Conservation (phyloP, 2,797 vertebrate genomes). For the Acrossocheilus fasciatus region DNA sequence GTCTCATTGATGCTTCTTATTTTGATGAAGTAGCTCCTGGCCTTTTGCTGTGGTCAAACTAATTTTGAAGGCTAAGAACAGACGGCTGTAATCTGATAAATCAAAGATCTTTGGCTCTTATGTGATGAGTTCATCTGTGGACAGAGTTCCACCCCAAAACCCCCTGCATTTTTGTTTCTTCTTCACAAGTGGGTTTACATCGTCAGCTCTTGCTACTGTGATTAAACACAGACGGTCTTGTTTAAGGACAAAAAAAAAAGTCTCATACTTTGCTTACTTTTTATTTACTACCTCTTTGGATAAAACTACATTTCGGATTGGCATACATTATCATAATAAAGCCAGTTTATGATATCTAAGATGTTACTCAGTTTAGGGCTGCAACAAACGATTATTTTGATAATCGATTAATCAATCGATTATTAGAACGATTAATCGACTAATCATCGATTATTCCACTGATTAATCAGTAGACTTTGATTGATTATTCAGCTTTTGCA, state of each 20-base stretch:
- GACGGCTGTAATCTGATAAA: constrained; percentile 40
- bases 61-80: constrained; percentile 35
- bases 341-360: too few species aligned
- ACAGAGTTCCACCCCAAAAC: not conserved
- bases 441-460: too few species aligned
- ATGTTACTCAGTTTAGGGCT: too few species aligned
- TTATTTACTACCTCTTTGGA: too few species aligned
- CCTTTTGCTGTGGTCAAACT: not conserved
- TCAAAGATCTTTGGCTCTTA: constrained; percentile 28
- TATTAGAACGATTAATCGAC: too few species aligned
- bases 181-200: constrained; percentile 19
- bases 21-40: not conserved
- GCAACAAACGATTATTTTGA: too few species aligned
- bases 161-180: constrained; percentile 11
- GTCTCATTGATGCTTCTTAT: not conserved
- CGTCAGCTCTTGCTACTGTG: not conserved
- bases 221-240: constrained; percentile 29
- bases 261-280: too few species aligned
- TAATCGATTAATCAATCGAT: too few species aligned
- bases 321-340: too few species aligned
- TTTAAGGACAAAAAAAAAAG: constrained; percentile 1
- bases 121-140: constrained; percentile 21
- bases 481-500: too few species aligned
- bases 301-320: too few species aligned
- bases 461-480: too few species aligned